A percentile compares a stretch with the other conserved stretches of the same genome.
Evolutionary conservation across 2,797 vertebrate species (phyloP).

Genomic region (Caiman crocodilus): DNA sequence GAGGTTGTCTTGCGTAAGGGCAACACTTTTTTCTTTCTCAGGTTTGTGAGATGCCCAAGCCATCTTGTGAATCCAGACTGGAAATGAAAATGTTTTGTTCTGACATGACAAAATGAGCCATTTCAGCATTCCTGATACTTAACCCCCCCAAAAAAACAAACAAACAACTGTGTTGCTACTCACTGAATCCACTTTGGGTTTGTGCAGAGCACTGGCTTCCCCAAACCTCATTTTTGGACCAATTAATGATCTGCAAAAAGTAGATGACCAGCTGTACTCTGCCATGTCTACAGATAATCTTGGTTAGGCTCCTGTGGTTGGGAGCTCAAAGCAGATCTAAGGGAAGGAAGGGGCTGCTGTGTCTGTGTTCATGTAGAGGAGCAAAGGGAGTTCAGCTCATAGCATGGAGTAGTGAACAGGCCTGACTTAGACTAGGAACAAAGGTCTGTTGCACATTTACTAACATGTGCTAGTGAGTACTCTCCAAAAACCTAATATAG

Average conservation of each 20-base stretch:
- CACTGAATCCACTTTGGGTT: no score
- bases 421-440: neutral
- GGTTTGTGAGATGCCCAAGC: no score
- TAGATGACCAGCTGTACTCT: neutral
- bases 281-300: neutral
- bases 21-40: no score
- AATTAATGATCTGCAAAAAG: neutral
- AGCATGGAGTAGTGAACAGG: neutral
- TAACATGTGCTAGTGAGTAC: neutral
- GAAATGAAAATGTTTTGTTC: no score
- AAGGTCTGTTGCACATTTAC: neutral
- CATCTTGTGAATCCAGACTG: no score
- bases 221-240: no score
- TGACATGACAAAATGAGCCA: no score
- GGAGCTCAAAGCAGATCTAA: neutral
- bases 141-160: no score
- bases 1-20: no score
- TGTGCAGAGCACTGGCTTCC: no score
- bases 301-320: neutral
- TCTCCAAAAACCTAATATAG: neutral
- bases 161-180: no score
- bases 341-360: neutral
- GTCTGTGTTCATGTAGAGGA: neutral
- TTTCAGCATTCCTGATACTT: no score
- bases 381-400: neutral